Base-by-base conservation (phyloP, 2,113 vertebrate species). In the Salvelinus fontinalis region DNA sequence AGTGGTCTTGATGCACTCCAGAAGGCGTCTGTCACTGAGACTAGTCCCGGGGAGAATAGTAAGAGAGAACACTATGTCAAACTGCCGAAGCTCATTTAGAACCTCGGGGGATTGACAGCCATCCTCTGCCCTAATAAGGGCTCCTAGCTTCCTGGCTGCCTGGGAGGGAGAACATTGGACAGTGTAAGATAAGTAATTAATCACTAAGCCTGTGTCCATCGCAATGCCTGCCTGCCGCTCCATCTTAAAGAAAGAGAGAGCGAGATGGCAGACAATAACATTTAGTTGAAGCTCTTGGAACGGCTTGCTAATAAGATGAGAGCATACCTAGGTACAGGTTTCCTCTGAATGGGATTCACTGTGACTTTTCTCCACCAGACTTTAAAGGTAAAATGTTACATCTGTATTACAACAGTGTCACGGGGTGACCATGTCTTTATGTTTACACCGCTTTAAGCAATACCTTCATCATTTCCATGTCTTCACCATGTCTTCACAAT, bases 21-120 rank as follows among this genome's bases (percentile, higher is more conserved):
- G 57, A 29, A 70, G 80, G 73, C n/a, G 67, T 82, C 72, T 69
- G 75, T 64, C 49, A n/a, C 34, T 2, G 39, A 44, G 8, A 44
- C 39, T 44, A 44, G 39, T 11, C 39, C 39, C 39, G 11, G 8
- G 39, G 71, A 57, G 76, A 31, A 71, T 79, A 76, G 67, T 69
- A 69, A 44, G 39, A 44, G 29, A 69, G 26, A 34, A 44, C 12
- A 81, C 73, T 69, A 72, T 84, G 87, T 88, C 85, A 29, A 78
- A 57, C 79, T 84, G 87, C 71, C 88, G 66, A 78, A 78, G 77
- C 90, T 88, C 80, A 87, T 90, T 89, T 89, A 91, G 81, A 83
- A 18, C 59, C 70, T 8, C 8, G 69, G 66, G 82, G 78, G 84
- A 86, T 81, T 82, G 88, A 85, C 83, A 84, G 66, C 44, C 5